phyloP scores from a whole-genome alignment of 2,113 vertebrate species.

The Morone chrysops region DNA sequence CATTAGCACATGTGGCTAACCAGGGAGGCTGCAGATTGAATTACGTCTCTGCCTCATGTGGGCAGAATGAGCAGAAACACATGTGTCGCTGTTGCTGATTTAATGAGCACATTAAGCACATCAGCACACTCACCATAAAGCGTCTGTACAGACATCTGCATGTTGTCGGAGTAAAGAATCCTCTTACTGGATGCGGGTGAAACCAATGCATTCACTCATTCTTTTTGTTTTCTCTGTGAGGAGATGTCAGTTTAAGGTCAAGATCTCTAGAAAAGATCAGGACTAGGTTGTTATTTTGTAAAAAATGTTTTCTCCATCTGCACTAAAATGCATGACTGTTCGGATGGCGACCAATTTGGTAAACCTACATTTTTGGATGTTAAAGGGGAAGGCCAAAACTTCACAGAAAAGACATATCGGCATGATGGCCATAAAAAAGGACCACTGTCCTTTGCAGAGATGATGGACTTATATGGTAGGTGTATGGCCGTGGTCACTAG shows the following conservation, averaged over 20 bases:
- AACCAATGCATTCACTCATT: neutral
- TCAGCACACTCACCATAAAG: constrained; percentile 66
- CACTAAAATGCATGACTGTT: neutral
- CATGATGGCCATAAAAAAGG: neutral
- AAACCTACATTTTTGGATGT: neutral
- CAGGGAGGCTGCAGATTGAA: constrained; percentile 76
- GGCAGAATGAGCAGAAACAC: constrained; percentile 70
- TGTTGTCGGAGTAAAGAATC: constrained; percentile 33
- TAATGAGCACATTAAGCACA: constrained; percentile 75
- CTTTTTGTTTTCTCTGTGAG: neutral
- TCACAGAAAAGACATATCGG: neutral
- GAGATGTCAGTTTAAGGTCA: constrained; percentile 30
- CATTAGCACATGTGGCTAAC: constrained; percentile 77
- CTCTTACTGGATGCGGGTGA: constrained; percentile 13
- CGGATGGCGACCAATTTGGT: neutral
- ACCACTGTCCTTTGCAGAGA: neutral
- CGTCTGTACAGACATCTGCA: constrained; percentile 61
- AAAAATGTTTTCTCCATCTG: neutral
- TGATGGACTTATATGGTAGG: constrained; percentile 5
- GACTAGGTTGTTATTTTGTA: neutral
- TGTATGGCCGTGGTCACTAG: neutral
- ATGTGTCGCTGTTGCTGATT: constrained; percentile 68
- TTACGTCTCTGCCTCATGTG: constrained; percentile 67
- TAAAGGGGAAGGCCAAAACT: no score
- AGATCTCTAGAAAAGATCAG: neutral